phyloP scores from a whole-genome alignment of 2,113 vertebrate species.

The Poicephalus meyeri region DNA sequence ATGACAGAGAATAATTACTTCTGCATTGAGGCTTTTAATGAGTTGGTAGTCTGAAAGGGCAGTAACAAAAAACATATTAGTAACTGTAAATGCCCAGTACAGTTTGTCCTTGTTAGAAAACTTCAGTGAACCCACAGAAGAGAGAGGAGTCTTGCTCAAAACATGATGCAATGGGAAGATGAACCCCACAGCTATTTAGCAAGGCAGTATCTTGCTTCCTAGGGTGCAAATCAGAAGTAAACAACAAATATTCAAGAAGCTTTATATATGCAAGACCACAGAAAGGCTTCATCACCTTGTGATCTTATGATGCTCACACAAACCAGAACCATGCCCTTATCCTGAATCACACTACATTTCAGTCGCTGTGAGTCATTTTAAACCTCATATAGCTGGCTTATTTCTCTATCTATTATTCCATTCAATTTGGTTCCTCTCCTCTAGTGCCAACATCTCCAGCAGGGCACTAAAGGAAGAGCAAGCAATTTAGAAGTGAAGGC shows the following conservation, averaged over 20 bases:
- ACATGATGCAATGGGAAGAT: not conserved
- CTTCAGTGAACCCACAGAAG: not conserved
- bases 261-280: not conserved
- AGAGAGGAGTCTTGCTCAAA: not conserved
- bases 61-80: not conserved
- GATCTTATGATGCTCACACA: not conserved
- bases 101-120: not conserved
- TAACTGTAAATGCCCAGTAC: not conserved
- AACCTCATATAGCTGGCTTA: not conserved
- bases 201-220: not conserved
- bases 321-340: not conserved
- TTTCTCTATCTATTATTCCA: not conserved
- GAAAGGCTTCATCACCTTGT: not conserved
- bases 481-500: not conserved
- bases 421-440: not conserved
- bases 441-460: not conserved
- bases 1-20: not conserved
- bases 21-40: not conserved
- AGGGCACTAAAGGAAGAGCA: not conserved
- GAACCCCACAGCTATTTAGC: not conserved
- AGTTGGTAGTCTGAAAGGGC: not conserved
- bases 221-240: not conserved
- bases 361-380: not conserved
- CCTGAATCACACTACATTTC: not conserved
- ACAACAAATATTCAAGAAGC: not conserved